Base-by-base conservation (phyloP, 2,113 vertebrate genomes). In the Chaenogobius annularis region DNA sequence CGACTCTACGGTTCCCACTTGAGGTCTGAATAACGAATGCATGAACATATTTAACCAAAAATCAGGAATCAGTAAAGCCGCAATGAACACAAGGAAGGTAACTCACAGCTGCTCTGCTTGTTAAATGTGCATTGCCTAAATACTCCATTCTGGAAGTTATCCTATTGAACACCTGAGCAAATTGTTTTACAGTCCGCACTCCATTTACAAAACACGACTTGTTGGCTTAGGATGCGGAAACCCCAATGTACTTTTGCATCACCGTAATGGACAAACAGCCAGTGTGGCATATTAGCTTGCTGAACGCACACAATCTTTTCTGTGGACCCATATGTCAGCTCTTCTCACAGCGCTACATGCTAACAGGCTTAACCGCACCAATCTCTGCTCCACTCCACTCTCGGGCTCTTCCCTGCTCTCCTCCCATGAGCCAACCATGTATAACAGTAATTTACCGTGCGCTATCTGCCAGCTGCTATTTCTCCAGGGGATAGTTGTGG, bases 361-460 rank as follows among this genome's bases (percentile, higher is more conserved):
- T 70, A 79, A 78, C 66, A 75, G 66, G 78, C 73, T 86, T 81
- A 58, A 78, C 64, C 63, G 70, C 77, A 79, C 75, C 73, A 75
- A 75, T 83, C 74, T 75, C 64, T 20, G 50, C 50, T 20, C 19
- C 50, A 54, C 50, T 54, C 19, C 70, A 75, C 75, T 83, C 72
- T 73, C 59, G 1, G 10, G 44, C 44, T 46, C 44, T 1, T 46
- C 44, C 44, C 44, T 66, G 26, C 59, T 61, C 77, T 47, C 59
- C 75, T 69, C 54, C 69, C 10, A 22, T 31, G 44, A 10, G 22
- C 61, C 63, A 40, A 37, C 23, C 43, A 52, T 67, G 37, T 80
- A 83, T 69, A 81, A 69, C 22, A 68, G 48, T 79, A 43, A 70
- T 54, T 67, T 74, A 20, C 50, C 40, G 61, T 3, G 17, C 69